phyloP scores from a whole-genome alignment of 2,888 invertebrate species.

The Isoperla grammatica region DNA sequence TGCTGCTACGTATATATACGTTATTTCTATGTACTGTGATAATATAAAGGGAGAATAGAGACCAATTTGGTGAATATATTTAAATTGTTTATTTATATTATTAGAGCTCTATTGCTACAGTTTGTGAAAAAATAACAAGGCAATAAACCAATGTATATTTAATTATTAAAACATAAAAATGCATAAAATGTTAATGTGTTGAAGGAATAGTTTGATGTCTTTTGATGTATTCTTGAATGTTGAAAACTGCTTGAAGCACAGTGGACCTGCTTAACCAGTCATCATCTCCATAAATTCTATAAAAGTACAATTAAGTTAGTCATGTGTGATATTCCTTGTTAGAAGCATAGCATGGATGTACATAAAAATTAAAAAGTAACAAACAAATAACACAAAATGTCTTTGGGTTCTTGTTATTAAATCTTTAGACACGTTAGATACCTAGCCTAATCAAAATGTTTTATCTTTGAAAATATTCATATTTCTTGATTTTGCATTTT shows the following conservation, averaged over 20 bases:
- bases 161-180: constrained; percentile 15
- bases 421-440: no score
- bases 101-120: constrained; percentile 1
- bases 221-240: background rate
- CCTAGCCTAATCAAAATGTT: no score
- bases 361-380: no score
- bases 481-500: constrained; percentile 3
- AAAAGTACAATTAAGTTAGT: constrained; percentile 44
- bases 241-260: background rate
- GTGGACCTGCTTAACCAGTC: constrained; percentile 57
- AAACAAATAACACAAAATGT: no score
- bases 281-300: constrained; percentile 95
- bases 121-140: constrained; percentile 11
- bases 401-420: no score
- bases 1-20: background rate
- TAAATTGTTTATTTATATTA: background rate
- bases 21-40: background rate
- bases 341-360: no score
- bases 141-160: constrained; percentile 4
- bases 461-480: no score
- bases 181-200: constrained; percentile 8
- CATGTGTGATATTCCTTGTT: background rate
- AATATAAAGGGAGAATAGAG: background rate
- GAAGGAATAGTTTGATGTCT: constrained; percentile 16
- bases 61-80: background rate